These are phyloP conservation scores for Lutjanus campechanus DNA, from an alignment of 2,797 vertebrate species.

Conservation along the genomic window DNA sequence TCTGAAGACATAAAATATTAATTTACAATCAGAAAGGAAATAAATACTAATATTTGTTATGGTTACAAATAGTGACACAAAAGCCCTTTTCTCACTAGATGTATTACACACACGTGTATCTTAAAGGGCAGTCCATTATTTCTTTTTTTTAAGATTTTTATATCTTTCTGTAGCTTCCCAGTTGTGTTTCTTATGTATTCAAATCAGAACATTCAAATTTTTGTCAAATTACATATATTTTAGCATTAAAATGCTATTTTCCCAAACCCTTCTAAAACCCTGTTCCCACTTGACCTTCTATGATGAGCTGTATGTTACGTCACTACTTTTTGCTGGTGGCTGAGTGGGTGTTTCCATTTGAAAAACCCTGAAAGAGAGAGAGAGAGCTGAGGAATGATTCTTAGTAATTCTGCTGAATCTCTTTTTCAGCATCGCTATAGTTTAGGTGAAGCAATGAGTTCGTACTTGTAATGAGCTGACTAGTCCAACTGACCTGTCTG, in stretches of 20 bases:
- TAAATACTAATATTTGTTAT: background rate
- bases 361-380: too few relatives aligned
- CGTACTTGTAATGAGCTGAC: constrained; percentile 25
- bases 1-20: constrained; percentile 18
- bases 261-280: too few relatives aligned
- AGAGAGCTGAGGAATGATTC: background rate
- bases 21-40: constrained; percentile 6
- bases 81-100: background rate
- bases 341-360: too few relatives aligned
- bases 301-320: too few relatives aligned
- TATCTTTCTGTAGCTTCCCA: too few relatives aligned
- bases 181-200: too few relatives aligned
- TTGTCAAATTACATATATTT: too few relatives aligned
- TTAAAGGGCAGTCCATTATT: background rate
- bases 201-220: too few relatives aligned
- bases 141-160: too few relatives aligned
- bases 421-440: background rate
- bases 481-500: constrained; percentile 4
- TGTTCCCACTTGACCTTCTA: too few relatives aligned
- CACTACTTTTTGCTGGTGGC: too few relatives aligned
- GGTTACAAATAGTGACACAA: background rate
- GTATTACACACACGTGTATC: background rate
- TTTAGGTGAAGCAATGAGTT: constrained; percentile 18
- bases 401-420: constrained; percentile 7
- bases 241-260: too few relatives aligned